Evolutionary conservation across 2,888 invertebrate genomes (phyloP), one percentile per base, ranked within the genome.

Genomic region (Calliphora vomitoria): DNA sequence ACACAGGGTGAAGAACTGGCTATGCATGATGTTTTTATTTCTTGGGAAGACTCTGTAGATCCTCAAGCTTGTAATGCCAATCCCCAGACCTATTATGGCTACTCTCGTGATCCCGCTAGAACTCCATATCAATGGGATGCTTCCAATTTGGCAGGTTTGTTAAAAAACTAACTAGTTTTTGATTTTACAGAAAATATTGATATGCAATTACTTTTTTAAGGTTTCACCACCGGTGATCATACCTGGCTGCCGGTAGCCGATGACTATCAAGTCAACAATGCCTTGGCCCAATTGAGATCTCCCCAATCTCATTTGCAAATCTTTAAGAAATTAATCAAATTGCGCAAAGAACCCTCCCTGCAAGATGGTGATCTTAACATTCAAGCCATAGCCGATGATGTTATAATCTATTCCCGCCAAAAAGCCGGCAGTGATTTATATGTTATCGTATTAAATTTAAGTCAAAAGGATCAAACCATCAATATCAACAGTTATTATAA

Each of bases 241-340:
- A 95, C 96, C 0, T 97, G 97, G 97, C 91, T 97, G 8, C 97
- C 97, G 0, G 95, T 97, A 1, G 95, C 96, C 35, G 91, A 92
- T 0, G 95, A 96, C 60, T 96, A 95, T 90, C 93, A 93, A 85
- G 92, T 90, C 0, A 92, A 95, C 1, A 97, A 97, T 90, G 95
- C 96, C 0, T 93, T 94, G 84, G 92, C 92, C 6, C 95, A 97
- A 91, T 92, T 91, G n/a, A 90, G 90, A 0, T 92, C 91, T 0
- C 93, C 94, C 0, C 93, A 94, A n/a, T 96, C 96, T 20, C 96
- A 96, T 90, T 94, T 96, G 82, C 95, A 95, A 78, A 93, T 96
- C 3, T 97, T 96, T 91, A 95, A 95, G 90, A 92, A 94, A 1
- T 91, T 97, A 47, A 92, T 95, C 0, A 89, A 92, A 13, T 92